Conservation (phyloP, 2,888 invertebrate genomes). For the Brassicogethes aeneus region DNA sequence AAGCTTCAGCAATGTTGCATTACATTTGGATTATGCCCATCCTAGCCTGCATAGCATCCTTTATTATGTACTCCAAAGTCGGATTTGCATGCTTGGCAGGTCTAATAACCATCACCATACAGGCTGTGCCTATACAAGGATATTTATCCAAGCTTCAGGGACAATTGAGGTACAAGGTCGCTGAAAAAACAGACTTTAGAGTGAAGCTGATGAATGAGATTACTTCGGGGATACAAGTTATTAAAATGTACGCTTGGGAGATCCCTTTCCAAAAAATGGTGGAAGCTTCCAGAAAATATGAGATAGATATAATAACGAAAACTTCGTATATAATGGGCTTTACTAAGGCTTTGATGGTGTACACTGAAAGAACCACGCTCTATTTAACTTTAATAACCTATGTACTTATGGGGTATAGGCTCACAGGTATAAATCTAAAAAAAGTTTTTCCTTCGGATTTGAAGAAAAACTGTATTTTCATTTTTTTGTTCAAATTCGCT, state of each 20-base stretch:
- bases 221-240: slow-evolving; percentile 62
- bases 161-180: slow-evolving; percentile 41
- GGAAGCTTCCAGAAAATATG: slow-evolving; percentile 50
- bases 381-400: slow-evolving; percentile 73
- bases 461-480: too few relatives aligned
- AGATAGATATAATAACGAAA: slow-evolving; percentile 57
- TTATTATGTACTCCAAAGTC: slow-evolving; percentile 48
- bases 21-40: slow-evolving; percentile 76
- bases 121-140: slow-evolving; percentile 46
- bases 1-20: slow-evolving; percentile 59
- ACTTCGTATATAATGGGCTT: slow-evolving; percentile 61
- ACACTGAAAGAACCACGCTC: slow-evolving; percentile 76
- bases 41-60: slow-evolving; percentile 56
- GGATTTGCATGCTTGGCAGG: slow-evolving; percentile 52
- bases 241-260: slow-evolving; percentile 76
- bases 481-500: too few relatives aligned
- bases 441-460: too few relatives aligned
- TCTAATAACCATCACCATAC: slow-evolving; percentile 46
- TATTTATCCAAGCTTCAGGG: slow-evolving; percentile 43
- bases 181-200: slow-evolving; percentile 52
- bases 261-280: slow-evolving; percentile 58
- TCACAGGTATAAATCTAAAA: too few relatives aligned
- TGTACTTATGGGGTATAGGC: slow-evolving; percentile 54
- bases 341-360: slow-evolving; percentile 58
- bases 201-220: slow-evolving; percentile 68